phyloP scores from a whole-genome alignment of 2,797 vertebrate species.

The Silurus aristotelis region DNA sequence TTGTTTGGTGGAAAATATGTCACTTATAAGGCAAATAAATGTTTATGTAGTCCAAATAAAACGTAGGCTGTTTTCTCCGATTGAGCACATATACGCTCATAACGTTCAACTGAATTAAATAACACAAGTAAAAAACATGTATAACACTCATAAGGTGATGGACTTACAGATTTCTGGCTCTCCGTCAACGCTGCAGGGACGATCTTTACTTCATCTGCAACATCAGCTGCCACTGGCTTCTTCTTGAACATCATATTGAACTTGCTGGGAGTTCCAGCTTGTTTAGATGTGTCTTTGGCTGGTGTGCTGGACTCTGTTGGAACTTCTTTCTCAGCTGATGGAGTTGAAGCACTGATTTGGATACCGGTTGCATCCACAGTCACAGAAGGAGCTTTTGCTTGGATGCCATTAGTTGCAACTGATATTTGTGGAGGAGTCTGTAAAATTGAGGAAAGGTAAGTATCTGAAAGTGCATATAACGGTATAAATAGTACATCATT shows the following conservation, averaged over 20 bases:
- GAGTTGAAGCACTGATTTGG: not conserved
- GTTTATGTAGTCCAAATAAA: too few species aligned
- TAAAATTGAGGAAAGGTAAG: too few species aligned
- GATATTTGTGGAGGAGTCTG: too few species aligned
- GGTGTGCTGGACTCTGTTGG: slow-evolving; percentile 32
- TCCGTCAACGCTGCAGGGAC: slow-evolving; percentile 54
- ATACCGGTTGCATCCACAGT: not conserved
- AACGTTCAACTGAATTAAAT: too few species aligned
- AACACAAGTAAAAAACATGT: not conserved
- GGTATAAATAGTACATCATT: too few species aligned
- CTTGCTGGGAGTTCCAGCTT: slow-evolving; percentile 49
- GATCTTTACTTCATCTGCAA: slow-evolving; percentile 36
- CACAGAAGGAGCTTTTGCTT: slow-evolving; percentile 39
- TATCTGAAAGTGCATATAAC: too few species aligned
- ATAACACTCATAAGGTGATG: not conserved
- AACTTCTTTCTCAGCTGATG: not conserved
- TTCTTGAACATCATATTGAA: slow-evolving; percentile 83
- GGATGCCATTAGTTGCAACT: slow-evolving; percentile 36
- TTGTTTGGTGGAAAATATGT: too few species aligned
- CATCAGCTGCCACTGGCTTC: slow-evolving; percentile 55
- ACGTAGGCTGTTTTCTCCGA: too few species aligned
- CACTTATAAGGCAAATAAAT: too few species aligned
- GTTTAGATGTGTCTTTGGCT: slow-evolving; percentile 30
- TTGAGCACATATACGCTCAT: too few species aligned
- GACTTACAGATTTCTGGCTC: slow-evolving; percentile 60